Evolutionary conservation across 1,140 invertebrate genomes (phyloP), one percentile per base, ranked within the genome.

Genomic region (Parasteatoda tepidariorum): DNA sequence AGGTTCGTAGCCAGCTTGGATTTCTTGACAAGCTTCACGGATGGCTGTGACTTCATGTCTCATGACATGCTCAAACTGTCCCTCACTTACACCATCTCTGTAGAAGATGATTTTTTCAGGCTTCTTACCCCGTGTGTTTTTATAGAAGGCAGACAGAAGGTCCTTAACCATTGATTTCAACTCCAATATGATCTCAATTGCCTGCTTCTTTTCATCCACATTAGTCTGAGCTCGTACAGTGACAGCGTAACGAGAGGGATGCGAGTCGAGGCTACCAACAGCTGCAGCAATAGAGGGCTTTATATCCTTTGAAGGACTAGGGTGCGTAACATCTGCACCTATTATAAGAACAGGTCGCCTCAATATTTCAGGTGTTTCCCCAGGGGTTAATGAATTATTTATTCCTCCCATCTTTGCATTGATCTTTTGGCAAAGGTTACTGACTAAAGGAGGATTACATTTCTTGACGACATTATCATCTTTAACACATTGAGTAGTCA

Each of bases 321-420:
- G 95, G 91, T 97, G 95, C 0, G 95, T 96, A 0, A 97, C 95
- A 41, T 97, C 96, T 26, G 95, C 95, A 0, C 96, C 95, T 38
- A 97, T 90, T 18, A 95, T 91, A 90, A 96, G 94, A 0, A 90
- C 88, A 3, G 91, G 90, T 38, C 26, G 66, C 0, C 84, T 41
- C 6, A 92, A 83, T 85, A 91, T 67, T 62, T 55, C 5, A 1
- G 55, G 89, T 88, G 41, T 66, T 59, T 79, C 83, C 22, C n/a
- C 33, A n/a, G 13, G 15, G 62, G 64, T 22, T 28, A 74, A 28
- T 13, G 55, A 67, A 57, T 59, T 33, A 90, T 97, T 97, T 0
- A 92, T 89, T 0, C 95, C 95, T 88, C 95, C 95, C 38, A 97
- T 86, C 88, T 97, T 97, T 0, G 94, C 92, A 88, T 94, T 94